Percentiles rank a stretch among this genome's conserved stretches.
Evolutionary conservation across 2,113 vertebrate genomes (phyloP).

Genomic region (Lasiurus cinereus): DNA sequence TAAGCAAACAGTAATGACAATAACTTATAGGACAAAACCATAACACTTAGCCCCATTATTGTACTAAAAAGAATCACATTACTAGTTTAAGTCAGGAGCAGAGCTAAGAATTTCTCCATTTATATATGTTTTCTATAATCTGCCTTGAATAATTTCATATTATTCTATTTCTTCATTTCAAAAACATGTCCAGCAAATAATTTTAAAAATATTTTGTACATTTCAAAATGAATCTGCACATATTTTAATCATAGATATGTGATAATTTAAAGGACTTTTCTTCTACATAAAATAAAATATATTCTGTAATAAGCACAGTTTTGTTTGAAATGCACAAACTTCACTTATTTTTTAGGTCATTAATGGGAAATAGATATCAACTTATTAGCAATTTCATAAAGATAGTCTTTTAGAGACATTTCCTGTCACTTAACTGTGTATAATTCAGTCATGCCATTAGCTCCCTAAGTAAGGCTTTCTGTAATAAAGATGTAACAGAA

Average conservation of each 20-base stretch:
- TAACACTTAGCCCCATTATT: neutral
- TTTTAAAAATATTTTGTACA: neutral
- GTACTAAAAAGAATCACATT: neutral
- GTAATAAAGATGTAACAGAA: slow-evolving; percentile 53
- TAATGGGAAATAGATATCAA: slow-evolving; percentile 68
- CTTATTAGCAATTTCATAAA: slow-evolving; percentile 64
- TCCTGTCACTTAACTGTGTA: slow-evolving; percentile 36
- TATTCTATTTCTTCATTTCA: neutral
- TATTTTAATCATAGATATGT: slow-evolving; percentile 39
- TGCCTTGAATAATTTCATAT: neutral
- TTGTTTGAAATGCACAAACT: slow-evolving; percentile 58
- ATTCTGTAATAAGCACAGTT: slow-evolving; percentile 53
- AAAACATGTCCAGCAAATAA: neutral
- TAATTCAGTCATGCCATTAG: slow-evolving; percentile 56
- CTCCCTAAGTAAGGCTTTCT: slow-evolving; percentile 35
- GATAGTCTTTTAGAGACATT: slow-evolving; percentile 63
- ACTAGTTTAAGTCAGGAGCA: neutral
- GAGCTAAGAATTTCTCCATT: neutral
- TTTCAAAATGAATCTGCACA: neutral
- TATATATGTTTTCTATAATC: neutral
- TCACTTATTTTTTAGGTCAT: slow-evolving; percentile 61
- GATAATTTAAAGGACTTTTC: slow-evolving; percentile 32
- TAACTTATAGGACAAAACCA: neutral
- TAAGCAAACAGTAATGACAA: neutral
- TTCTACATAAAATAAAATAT: slow-evolving; percentile 46